Evolutionary conservation across 2,888 invertebrate species (phyloP).

Genomic region (Hesperia comma): DNA sequence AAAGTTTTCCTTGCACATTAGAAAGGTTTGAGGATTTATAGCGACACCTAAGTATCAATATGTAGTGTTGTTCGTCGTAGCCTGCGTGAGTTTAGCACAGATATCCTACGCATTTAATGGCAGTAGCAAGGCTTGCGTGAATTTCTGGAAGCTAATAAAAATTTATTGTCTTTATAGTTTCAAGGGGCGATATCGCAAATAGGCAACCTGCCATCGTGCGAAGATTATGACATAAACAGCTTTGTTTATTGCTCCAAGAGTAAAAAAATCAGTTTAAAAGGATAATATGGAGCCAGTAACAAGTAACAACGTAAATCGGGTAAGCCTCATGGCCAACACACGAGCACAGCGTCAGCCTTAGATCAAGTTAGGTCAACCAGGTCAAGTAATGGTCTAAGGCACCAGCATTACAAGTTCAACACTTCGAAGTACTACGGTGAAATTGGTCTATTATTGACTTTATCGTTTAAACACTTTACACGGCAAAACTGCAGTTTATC

Average conservation of each 20-base stretch:
- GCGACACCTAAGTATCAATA: constrained; percentile 15
- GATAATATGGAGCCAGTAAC: constrained; percentile 65
- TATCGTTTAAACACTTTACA: background rate
- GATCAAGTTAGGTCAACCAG: too few relatives aligned
- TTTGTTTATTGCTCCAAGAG: constrained; percentile 58
- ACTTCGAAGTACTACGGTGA: constrained; percentile 41
- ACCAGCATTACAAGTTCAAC: constrained; percentile 48
- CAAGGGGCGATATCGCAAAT: constrained; percentile 73
- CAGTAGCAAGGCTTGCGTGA: constrained; percentile 55
- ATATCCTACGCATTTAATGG: constrained; percentile 51
- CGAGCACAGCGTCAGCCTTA: constrained; percentile 52
- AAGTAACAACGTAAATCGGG: constrained; percentile 67
- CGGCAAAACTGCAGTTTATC: background rate
- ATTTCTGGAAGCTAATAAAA: constrained; percentile 62
- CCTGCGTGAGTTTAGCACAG: constrained; percentile 61
- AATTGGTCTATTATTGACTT: constrained; percentile 3
- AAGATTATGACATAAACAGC: constrained; percentile 72
- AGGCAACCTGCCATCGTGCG: constrained; percentile 65
- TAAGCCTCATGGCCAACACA: constrained; percentile 67
- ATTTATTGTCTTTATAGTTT: constrained; percentile 78
- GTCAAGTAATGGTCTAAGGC: too few relatives aligned
- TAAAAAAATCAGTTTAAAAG: constrained; percentile 52
- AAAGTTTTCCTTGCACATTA: constrained; percentile 6
- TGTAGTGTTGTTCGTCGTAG: constrained; percentile 40
- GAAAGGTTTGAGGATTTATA: constrained; percentile 19